Conservation (phyloP, 2,113 vertebrate species). For the Ceyx cyanopectus region DNA sequence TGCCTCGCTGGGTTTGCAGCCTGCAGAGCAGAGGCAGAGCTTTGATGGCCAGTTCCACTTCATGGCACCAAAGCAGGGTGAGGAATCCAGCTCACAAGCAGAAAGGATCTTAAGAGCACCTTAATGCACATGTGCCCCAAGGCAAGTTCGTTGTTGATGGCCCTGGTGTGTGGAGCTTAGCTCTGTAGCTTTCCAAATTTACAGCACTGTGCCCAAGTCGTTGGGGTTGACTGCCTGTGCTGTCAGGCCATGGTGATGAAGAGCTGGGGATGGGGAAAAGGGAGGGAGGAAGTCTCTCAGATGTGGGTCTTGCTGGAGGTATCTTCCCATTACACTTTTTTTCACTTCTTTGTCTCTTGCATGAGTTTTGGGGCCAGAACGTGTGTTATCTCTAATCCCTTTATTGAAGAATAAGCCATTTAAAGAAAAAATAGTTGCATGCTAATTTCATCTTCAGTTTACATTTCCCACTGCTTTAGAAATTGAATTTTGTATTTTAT, state of each 20-base stretch:
- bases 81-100: background rate
- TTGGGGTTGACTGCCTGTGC: background rate
- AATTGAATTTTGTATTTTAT: constrained; percentile 30
- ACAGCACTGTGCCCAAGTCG: background rate
- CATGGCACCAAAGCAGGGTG: background rate
- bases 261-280: background rate
- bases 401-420: background rate
- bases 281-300: background rate
- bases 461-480: constrained; percentile 32
- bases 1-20: background rate
- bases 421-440: background rate
- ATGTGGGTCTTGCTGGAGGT: background rate
- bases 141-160: constrained; percentile 13
- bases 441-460: constrained; percentile 58
- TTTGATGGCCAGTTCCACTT: constrained; percentile 5
- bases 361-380: background rate
- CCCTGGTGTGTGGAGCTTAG: background rate
- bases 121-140: constrained; percentile 35
- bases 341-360: background rate
- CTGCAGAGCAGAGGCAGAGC: background rate
- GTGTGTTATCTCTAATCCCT: background rate
- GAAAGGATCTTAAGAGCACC: constrained; percentile 18
- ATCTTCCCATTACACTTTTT: background rate
- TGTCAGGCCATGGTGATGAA: background rate
- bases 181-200: background rate